Base-by-base conservation (phyloP, 2,888 invertebrate species). In the Orthonychiurus folsomi region DNA sequence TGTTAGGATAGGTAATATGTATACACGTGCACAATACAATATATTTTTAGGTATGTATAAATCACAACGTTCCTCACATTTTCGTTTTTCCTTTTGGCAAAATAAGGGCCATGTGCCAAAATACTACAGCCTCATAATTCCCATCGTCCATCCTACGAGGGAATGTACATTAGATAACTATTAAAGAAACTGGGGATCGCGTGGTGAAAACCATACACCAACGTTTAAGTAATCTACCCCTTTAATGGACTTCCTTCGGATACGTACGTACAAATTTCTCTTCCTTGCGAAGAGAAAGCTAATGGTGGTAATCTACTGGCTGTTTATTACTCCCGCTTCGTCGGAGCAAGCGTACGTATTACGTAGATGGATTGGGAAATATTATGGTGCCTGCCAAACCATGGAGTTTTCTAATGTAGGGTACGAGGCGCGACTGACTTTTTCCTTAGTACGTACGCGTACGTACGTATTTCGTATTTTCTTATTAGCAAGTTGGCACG, bases 301-400 rank as follows among this genome's bases (percentile, higher is more conserved):
- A 37, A 37, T 37, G 37, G 37, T 37, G 37, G 37, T 37, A 37
- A 37, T 37, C 37, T 37, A 37, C 37, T 37, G 37, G n/a, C n/a
- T 37, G 37, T 37, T 37, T 37, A 37, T 37, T 37, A 37, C 37
- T 15, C 37, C 15, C n/a, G n/a, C n/a, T n/a, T n/a, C n/a, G n/a
- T n/a, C n/a, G n/a, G n/a, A n/a, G n/a, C n/a, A n/a, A n/a, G n/a
- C n/a, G n/a, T n/a, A n/a, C n/a, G n/a, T n/a, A n/a, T n/a, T n/a
- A n/a, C n/a, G n/a, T n/a, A n/a, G n/a, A n/a, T n/a, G n/a, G n/a
- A n/a, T n/a, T n/a, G n/a, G n/a, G n/a, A n/a, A n/a, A n/a, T n/a
- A n/a, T n/a, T n/a, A n/a, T n/a, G n/a, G n/a, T n/a, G n/a, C n/a
- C n/a, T n/a, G n/a, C n/a, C n/a, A n/a, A n/a, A n/a, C n/a, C n/a